Percentiles rank a stretch among this genome's conserved stretches.
Evolutionary conservation across 2,113 vertebrate species (phyloP).

Genomic region (Sturnira hondurensis): DNA sequence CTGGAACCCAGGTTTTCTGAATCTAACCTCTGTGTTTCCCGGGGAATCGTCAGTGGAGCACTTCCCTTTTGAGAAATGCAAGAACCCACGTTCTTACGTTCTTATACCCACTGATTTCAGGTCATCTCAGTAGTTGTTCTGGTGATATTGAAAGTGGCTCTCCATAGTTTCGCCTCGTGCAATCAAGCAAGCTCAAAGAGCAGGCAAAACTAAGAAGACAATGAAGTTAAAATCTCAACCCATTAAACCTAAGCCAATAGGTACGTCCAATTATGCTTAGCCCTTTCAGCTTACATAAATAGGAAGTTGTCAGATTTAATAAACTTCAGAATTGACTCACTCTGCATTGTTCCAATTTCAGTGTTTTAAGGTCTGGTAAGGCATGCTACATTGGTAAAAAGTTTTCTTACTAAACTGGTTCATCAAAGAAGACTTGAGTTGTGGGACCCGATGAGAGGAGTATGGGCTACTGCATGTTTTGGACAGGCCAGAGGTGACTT

Average conservation of each 20-base stretch:
- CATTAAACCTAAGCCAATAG: slow-evolving; percentile 44
- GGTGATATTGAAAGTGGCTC: neutral
- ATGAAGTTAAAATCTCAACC: slow-evolving; percentile 52
- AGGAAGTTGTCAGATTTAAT: slow-evolving; percentile 65
- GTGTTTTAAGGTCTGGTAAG: slow-evolving; percentile 40
- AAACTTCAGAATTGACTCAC: slow-evolving; percentile 31
- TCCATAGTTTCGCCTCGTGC: neutral
- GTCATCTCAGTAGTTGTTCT: neutral
- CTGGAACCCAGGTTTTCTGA: neutral
- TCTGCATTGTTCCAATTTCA: neutral
- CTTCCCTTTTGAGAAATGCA: neutral
- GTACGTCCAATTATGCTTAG: slow-evolving; percentile 63
- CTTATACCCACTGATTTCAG: neutral
- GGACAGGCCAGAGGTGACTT: neutral
- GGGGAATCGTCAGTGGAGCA: neutral
- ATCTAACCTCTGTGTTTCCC: neutral
- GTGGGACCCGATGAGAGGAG: neutral
- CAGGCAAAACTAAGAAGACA: neutral
- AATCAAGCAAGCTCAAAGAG: neutral
- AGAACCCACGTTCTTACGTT: neutral
- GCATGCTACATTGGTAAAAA: slow-evolving; percentile 36
- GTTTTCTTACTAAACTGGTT: slow-evolving; percentile 37
- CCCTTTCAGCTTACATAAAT: slow-evolving; percentile 60
- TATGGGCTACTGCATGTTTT: neutral
- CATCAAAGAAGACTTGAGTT: neutral